Evolutionary conservation across 1,140 invertebrate species (phyloP), one percentile per base, ranked within the genome.

Genomic region (Neodiprion virginianus): DNA sequence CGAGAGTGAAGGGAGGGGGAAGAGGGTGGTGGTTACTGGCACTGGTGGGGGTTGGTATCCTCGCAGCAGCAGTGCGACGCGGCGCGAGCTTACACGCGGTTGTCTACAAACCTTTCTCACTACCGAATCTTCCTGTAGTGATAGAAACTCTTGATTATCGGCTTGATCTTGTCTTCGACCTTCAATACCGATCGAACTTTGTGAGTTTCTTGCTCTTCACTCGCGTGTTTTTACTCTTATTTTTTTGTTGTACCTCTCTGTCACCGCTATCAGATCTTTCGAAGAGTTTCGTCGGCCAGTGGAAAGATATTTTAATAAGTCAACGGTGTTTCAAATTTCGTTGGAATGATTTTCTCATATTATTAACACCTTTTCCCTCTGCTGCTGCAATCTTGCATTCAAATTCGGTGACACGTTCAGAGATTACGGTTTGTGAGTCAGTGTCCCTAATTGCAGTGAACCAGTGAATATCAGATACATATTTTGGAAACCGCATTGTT

Each of bases 31-130:
- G 40, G 21, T 21, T 12, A 5, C 21, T 47, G 12, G 11, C 21
- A 4, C 7, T 69, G 67, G 67, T 69, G 71, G 49, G 74, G 72
- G 71, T 68, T 79, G 71, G 68, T 78, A 79, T 78, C 79, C 80
- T 76, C 74, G 81, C 77, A 82, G 77, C 83, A 84, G 83, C 83
- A 85, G 84, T 85, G 84, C 83, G 83, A 85, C 83, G 83, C 82
- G 84, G 84, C 80, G 76, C 78, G 78, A 76, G 76, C 80, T 80
- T 76, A 76, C 82, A 85, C 82, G 82, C 84, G 83, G 84, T 85
- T 82, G 79, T 74, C 76, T 78, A 75, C 66, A 73, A 78, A 78
- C 72, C 71, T 76, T 74, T 69, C 69, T 47, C n/a, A 67, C 69
- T 53, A 74, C 69, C 67, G 12, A 69, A 69, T 69, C 67, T 69